Conservation (phyloP, 2,888 invertebrate species). For the Ophion slaviceki region DNA sequence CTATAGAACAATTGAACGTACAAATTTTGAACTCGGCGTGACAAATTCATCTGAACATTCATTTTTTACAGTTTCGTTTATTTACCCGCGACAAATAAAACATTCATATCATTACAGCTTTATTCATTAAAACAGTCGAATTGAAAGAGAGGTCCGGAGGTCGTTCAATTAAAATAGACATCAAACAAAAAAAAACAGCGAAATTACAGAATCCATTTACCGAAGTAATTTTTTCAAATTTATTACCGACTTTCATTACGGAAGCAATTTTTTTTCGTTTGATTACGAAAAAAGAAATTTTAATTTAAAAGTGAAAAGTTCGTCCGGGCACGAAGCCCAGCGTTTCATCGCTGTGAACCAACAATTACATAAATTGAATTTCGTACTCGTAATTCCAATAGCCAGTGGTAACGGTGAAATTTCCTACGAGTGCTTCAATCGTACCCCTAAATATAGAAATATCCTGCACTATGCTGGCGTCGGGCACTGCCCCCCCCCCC, state of each 20-base stretch:
- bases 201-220: not conserved
- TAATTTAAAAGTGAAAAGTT: not conserved
- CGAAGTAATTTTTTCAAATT: not conserved
- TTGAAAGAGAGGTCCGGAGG: not conserved
- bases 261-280: not conserved
- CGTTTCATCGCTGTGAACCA: not conserved
- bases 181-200: not conserved
- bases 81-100: not conserved
- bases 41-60: too few relatives aligned
- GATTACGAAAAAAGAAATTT: not conserved
- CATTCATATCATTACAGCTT: not conserved
- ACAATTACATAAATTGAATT: not conserved
- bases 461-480: not conserved
- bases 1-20: too few relatives aligned
- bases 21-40: too few relatives aligned
- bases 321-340: not conserved
- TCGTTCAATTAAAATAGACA: not conserved
- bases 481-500: not conserved
- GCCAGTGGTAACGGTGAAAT: not conserved
- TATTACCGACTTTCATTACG: not conserved
- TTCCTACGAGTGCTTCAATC: not conserved
- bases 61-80: not conserved
- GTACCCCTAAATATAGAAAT: not conserved
- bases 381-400: not conserved
- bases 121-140: not conserved